phyloP scores from a whole-genome alignment of 2,113 vertebrate species.

The Panthera uncia region DNA sequence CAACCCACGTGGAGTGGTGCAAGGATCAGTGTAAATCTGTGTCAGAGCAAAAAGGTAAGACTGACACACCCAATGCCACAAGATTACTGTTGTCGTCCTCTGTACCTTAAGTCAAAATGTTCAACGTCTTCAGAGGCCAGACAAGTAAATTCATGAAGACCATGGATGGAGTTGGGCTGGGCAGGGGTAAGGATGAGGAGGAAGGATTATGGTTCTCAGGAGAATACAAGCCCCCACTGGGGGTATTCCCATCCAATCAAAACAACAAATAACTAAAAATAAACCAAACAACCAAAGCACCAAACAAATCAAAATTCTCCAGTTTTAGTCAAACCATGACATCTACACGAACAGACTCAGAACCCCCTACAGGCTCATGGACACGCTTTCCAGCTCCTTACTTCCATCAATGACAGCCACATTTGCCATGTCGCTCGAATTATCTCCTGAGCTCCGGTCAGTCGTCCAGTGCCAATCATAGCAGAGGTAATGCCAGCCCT shows the following conservation, averaged over 20 bases:
- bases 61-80: background rate
- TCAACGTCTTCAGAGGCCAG: background rate
- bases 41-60: background rate
- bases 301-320: background rate
- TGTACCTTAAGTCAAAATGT: background rate
- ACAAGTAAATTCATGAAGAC: background rate
- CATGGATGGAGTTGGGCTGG: background rate
- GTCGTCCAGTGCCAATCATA: conserved; percentile 96
- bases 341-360: background rate
- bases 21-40: background rate
- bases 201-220: background rate
- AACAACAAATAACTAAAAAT: background rate
- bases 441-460: conserved; percentile 86
- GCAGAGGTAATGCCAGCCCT: conserved; percentile 88
- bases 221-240: background rate
- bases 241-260: background rate
- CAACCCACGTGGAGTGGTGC: background rate
- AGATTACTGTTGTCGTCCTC: background rate
- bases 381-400: conserved; percentile 75
- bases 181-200: rapidly evolving
- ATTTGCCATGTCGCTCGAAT: conserved; percentile 84
- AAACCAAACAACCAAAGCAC: background rate
- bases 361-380: background rate
- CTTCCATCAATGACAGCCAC: conserved; percentile 98
- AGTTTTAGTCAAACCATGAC: background rate